Evolutionary conservation across 1,140 invertebrate species (phyloP).

Genomic region (Geopemphigus sp.): DNA sequence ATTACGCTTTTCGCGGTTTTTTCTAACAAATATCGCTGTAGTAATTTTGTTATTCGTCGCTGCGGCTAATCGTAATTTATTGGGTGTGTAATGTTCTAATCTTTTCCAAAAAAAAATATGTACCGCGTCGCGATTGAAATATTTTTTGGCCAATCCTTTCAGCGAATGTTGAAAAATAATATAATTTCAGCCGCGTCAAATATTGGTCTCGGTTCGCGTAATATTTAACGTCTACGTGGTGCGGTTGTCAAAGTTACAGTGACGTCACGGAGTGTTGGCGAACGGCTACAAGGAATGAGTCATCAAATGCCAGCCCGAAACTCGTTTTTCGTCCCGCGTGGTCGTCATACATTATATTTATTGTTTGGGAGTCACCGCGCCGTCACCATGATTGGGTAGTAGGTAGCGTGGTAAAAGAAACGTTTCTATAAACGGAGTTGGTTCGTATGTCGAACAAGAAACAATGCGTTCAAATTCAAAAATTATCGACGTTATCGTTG

Average conservation of each 20-base stretch:
- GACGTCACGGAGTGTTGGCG: slow-evolving; percentile 29
- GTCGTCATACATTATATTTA: background rate
- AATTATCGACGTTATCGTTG: too few relatives aligned
- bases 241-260: background rate
- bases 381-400: background rate
- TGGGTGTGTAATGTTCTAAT: too few relatives aligned
- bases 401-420: background rate
- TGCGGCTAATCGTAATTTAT: too few relatives aligned
- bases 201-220: too few relatives aligned
- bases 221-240: slow-evolving; percentile 1
- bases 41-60: too few relatives aligned
- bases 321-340: slow-evolving; percentile 23
- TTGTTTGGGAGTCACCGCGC: background rate
- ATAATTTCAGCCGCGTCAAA: too few relatives aligned
- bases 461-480: background rate
- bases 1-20: too few relatives aligned
- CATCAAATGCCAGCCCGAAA: slow-evolving; percentile 11
- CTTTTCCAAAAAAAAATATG: background rate
- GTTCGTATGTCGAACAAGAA: background rate
- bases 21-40: too few relatives aligned
- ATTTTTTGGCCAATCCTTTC: too few relatives aligned
- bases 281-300: slow-evolving; percentile 2
- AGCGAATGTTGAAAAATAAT: too few relatives aligned
- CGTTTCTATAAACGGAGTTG: slow-evolving; percentile 39
- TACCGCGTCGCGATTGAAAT: too few relatives aligned